These are phyloP conservation scores for Pyrgilauda ruficollis DNA, from an alignment of 2,113 vertebrate species.

Conservation along the genomic window DNA sequence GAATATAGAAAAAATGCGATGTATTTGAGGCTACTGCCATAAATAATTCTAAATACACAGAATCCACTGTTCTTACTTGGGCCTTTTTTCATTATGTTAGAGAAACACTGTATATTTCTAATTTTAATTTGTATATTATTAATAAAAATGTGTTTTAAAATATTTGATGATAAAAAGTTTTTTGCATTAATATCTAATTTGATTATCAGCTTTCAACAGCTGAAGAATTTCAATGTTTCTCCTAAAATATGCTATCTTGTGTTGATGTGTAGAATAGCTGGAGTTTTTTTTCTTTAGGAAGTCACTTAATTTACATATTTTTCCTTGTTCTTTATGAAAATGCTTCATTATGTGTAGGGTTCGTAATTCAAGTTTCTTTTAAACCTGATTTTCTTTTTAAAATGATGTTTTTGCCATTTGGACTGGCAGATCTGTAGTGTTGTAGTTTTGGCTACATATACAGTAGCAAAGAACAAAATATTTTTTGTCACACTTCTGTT, in stretches of 20 bases:
- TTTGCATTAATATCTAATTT: background rate
- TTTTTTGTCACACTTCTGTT: conserved; percentile 58
- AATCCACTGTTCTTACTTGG: background rate
- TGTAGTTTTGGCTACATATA: conserved; percentile 61
- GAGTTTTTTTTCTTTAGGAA: background rate
- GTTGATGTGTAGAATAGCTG: background rate
- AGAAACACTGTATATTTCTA: background rate
- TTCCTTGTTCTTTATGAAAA: background rate
- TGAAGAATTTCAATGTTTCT: background rate
- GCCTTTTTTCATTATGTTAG: background rate
- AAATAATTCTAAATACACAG: background rate
- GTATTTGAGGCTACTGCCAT: background rate
- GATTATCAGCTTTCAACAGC: background rate
- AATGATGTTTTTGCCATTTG: conserved; percentile 18
- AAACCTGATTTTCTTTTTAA: background rate
- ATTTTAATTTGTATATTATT: background rate
- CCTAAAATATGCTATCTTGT: background rate
- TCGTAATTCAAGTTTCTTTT: background rate
- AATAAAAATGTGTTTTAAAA: background rate
- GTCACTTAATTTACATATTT: background rate
- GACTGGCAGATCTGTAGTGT: conserved; percentile 38
- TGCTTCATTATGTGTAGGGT: background rate
- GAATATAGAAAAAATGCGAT: background rate
- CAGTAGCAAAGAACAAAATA: conserved; percentile 59
- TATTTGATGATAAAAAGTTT: background rate